Conservation (phyloP, 2,113 vertebrate genomes). For the Parus major region DNA sequence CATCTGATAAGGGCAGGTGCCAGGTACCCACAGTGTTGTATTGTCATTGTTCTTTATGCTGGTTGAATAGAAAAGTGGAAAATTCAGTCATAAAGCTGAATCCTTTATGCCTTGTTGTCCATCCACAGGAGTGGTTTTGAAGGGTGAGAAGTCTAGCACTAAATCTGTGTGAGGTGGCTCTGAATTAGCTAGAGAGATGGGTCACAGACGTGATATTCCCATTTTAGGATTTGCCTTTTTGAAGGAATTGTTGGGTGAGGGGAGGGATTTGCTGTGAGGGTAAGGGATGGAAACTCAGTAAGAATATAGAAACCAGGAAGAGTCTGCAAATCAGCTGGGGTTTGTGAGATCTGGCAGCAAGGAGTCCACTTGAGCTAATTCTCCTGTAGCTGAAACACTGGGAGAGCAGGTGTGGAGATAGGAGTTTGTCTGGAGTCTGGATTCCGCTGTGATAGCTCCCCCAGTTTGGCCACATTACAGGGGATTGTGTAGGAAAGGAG, state of each 20-base stretch:
- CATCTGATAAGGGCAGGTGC: neutral
- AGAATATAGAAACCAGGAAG: neutral
- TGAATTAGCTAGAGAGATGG: neutral
- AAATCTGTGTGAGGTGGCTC: rapidly evolving
- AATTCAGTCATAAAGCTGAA: neutral
- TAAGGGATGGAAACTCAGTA: neutral
- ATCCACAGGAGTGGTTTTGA: neutral
- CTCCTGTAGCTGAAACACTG: neutral
- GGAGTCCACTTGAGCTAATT: neutral
- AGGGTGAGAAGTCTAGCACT: neutral
- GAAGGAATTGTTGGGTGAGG: neutral
- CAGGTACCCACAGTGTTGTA: neutral
- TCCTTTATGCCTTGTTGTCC: neutral
- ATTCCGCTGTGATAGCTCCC: neutral
- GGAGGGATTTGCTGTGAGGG: neutral
- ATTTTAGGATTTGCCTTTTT: neutral
- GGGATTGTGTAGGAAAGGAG: neutral
- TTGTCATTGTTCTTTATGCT: neutral
- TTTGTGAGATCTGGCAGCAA: neutral
- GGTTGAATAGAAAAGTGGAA: neutral
- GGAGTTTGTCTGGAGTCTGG: neutral
- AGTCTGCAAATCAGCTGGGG: neutral
- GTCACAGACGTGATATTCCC: neutral
- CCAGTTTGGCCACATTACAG: rapidly evolving
- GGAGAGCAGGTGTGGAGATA: neutral